Base-by-base conservation (phyloP, 2,888 invertebrate species). In the Machimus rusticus region DNA sequence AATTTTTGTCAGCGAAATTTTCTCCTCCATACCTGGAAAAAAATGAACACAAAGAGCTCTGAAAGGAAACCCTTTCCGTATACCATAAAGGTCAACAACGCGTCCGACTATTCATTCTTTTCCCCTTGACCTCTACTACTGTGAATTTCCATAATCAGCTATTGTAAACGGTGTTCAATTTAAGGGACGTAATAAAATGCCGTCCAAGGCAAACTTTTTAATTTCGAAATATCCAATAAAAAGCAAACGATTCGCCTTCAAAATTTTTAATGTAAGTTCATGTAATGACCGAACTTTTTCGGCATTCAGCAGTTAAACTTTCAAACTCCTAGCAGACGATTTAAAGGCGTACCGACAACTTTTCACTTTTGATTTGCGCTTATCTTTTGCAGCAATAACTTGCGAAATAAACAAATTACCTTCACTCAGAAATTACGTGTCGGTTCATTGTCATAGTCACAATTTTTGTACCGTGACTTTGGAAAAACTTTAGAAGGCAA, bases 221-320 rank as follows among this genome's bases (percentile, higher is more conserved):
- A 79, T 79, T 79, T 79, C 55, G 51, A 28, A 51, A 79, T 51
- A 79, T 51, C 12, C 51, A 28, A 79, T 79, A 79, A 79, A 55
- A 28, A 79, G 23, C 28, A 51, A 51, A 51, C 51, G 31, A 79
- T 79, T 51, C 31, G 31, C 31, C 51, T 79, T 79, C 79, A 12
- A 79, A 31, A n/a, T 31, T 79, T 79, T 79, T 79, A 79, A 79
- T 79, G 51, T 51, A 51, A 79, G 51, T 51, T 79, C 28, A 51
- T 79, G 79, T 51, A 51, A 79, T 79, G 79, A 55, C 51, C 79
- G 23, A 79, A 51, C 51, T 79, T 79, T 79, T 28, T 46, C 55
- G 28, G 23, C 12, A 66, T 9, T 66, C 66, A 66, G 66, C n/a
- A 79, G 51, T 39, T 12, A 79, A 28, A 79, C 43, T 79, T 79